Base-by-base conservation (phyloP, 2,113 vertebrate genomes). In the Leucosticte australis region DNA sequence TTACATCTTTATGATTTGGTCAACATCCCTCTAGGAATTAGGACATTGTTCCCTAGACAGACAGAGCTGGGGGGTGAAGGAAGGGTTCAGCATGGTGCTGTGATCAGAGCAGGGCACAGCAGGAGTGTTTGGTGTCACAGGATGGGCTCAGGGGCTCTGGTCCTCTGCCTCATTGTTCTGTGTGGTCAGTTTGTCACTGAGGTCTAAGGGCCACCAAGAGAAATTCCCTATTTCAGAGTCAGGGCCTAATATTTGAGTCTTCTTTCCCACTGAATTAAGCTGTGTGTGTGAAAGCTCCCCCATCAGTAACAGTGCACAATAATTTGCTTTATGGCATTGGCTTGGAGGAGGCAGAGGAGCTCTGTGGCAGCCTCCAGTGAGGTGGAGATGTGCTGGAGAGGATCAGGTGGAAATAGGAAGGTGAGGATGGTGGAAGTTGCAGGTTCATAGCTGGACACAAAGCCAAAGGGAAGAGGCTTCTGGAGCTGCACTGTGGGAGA, bases 1-100 rank as follows among this genome's bases (percentile, higher is more conserved):
- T 96, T 92, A 83, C 67, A 47, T 94, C 94, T 96, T 92, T 88
- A 91, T 42, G 87, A 80, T 92, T 87, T 86, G 77, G 84, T 79
- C 86, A 74, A 3, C 60, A 56, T 75, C 59, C 65, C 76, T 57
- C 2, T 47, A n/a, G 44, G 64, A 85, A 50, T 87, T n/a, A 93
- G 77, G 64, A 79, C 11, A 4, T 52, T 70, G 42, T 68, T 86
- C 2, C 73, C 26, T 14, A 4, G 69, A 30, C 15, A 65, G 44
- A 53, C 5, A 52, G 59, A 67, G 56, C 35, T 1, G 0, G 30
- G 13, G 8, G 37, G 12, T 37, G 80, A 77, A 70, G 50, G 82
- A 52, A 49, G 41, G 15, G 56, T 35, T 81, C 33, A 70, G 69
- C 49, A 23, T 6, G 13, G 55, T 21, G 59, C 62, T 76, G 46